Base-by-base conservation (phyloP, 2,888 invertebrate genomes). In the Polyommatus iphigenia region DNA sequence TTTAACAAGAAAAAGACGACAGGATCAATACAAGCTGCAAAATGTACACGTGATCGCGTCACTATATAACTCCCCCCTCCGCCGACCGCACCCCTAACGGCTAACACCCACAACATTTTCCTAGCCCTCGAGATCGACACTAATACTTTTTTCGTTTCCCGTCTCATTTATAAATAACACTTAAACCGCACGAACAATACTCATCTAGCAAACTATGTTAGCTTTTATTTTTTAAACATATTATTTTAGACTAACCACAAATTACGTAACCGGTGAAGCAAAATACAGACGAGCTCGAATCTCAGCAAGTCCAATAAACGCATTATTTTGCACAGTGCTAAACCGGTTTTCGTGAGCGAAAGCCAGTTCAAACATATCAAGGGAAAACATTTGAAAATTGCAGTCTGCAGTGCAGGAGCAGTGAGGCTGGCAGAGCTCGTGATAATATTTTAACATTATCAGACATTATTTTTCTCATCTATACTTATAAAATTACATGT, bases 21-120 rank as follows among this genome's bases (percentile, higher is more conserved):
- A 87, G 88, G 89, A 93, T 93, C 93, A 93, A 93, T 93, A 93
- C 92, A 87, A 86, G 90, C 92, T 92, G 92, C 93, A 93, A 93
- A 93, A 92, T 92, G 90, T 92, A 93, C 92, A 93, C 93, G 92
- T 93, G 92, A 92, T 93, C 93, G 90, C 90, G 91, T 91, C 91
- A 93, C 93, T 93, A 92, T 91, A 92, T 91, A 93, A 91, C 92
- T 90, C 90, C 91, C 73, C 54, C 75, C 72, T 87, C 90, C 89
- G 86, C 87, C 87, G 87, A 86, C 87, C 87, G 87, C 88, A 87
- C 90, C 91, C 91, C 89, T 89, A 86, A n/a, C n/a, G n/a, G n/a
- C n/a, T n/a, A n/a, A 90, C 89, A 91, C 89, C 92, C 91, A 90
- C 86, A 85, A 54, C 83, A 85, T 85, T 87, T 87, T 87, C 87